These are phyloP conservation scores for Atta cephalotes DNA, from an alignment of 1,140 invertebrate species.

Conservation along the genomic window DNA sequence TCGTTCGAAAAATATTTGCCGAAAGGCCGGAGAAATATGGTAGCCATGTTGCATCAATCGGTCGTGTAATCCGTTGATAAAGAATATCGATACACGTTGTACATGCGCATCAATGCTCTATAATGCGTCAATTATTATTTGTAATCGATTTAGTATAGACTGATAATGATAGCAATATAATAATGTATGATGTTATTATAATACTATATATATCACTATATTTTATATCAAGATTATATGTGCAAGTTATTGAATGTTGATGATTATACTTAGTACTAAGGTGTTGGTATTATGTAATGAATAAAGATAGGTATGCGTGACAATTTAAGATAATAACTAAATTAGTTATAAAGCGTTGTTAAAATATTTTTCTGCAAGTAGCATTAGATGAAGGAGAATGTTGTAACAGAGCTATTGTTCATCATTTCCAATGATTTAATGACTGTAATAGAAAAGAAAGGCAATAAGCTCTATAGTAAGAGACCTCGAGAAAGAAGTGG, in stretches of 20 bases:
- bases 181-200: not conserved
- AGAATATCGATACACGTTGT: slow-evolving; percentile 17
- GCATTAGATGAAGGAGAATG: not conserved
- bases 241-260: not conserved
- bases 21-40: not conserved
- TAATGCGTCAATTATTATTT: slow-evolving; percentile 22
- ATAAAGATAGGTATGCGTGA: not conserved
- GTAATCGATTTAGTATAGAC: slow-evolving; percentile 8
- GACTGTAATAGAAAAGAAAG: slow-evolving; percentile 7
- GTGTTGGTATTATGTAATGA: not conserved
- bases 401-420: slow-evolving; percentile 13
- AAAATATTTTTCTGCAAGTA: slow-evolving; percentile 7
- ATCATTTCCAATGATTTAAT: slow-evolving; percentile 26
- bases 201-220: not conserved
- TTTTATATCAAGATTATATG: not conserved
- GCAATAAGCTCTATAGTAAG: slow-evolving; percentile 18
- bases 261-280: too few species aligned
- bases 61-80: slow-evolving; percentile 44
- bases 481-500: not conserved
- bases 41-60: slow-evolving; percentile 1
- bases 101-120: not conserved
- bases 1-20: slow-evolving; percentile 57
- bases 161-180: slow-evolving; percentile 11
- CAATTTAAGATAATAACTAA: slow-evolving; percentile 4
- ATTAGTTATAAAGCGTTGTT: slow-evolving; percentile 15